Base-by-base conservation (phyloP, 2,113 vertebrate genomes). In the Entelurus aequoreus region DNA sequence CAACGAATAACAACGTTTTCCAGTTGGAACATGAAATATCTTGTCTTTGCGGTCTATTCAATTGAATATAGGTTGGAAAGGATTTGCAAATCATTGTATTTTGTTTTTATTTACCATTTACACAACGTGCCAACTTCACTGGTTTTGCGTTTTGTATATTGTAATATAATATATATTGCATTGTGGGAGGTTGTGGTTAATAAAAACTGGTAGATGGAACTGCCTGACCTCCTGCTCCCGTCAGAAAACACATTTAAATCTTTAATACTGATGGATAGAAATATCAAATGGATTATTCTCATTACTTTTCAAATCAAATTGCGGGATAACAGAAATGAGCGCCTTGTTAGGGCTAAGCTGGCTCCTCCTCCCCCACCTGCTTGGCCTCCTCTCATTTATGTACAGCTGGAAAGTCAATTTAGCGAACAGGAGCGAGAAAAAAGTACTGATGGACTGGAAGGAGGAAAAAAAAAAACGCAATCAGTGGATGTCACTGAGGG, bases 401-500 rank as follows among this genome's bases (percentile, higher is more conserved):
- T 12, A 71, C n/a, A 46, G 51, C 47, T 70, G 63, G 73, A 74
- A 84, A 84, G 82, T 86, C 74, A 80, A 87, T 88, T 87, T 85
- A 60, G 61, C 47, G 53, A 56, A 61, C 66, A 54, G 48, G 37
- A 59, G 54, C 42, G 57, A 53, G 61, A 38, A 52, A 28, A 19
- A 69, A 77, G 67, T 75, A 51, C 67, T 51, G 53, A 72, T 71
- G 74, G 14, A 75, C 67, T 48, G 5, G 6, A 40, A 13, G 55
- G 12, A 38, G 1, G 28, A 53, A 59, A 78, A 82, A 78, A 82
- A 71, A 83, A 77, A 84, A 86, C 77, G 82, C 78, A 88, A 88
- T 90, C 88, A 88, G 86, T 69, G 63, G 73, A 73, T 83, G 80
- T 90, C 86, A 86, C 72, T 58, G 77, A 85, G 83, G 77, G 84